Evolutionary conservation across 2,113 vertebrate genomes (phyloP), one percentile per base, ranked within the genome.

Genomic region (Polypterus senegalus): DNA sequence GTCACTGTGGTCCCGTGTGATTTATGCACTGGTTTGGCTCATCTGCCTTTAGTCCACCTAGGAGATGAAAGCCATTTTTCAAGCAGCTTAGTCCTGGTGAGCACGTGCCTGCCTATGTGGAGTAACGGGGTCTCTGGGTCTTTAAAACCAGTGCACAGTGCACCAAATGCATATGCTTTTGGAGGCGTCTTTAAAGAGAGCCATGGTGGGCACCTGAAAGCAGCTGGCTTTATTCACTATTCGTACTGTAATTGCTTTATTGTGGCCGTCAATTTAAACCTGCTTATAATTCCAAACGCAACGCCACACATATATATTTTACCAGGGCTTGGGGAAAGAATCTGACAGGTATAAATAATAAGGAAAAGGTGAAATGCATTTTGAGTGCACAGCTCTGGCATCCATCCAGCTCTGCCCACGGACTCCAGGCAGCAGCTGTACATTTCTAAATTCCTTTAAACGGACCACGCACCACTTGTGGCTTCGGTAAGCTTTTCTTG

Each of bases 21-120:
- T 58, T 58, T 58, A 58, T 58, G 56, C 56, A 43, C n/a, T 58
- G 56, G 11, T 46, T 27, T 7, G 43, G 4, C 44, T 58, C 43
- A 45, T 11, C 3, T 58, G 56, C 56, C 56, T 58, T 58, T 58
- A 58, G 7, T 55, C 54, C 5, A 55, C 10, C 44, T 58, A 45
- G 7, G 43, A 58, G 56, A 58, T 58, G 4, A 58, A 58, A 58
- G n/a, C 27, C 56, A 58, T 58, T 58, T 58, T 58, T 58, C 56
- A 58, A 43, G 46, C 27, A 45, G 27, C 7, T 43, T 6, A 45
- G 43, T 45, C 27, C 9, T 4, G 56, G 56, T 58, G 56, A 45
- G 44, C 46, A 6, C 54, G 9, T 8, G 9, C 5, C 5, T 27
- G 27, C 27, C 27, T 27, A 27, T 27, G 27, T 27, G 27, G 27